Evolutionary conservation across 2,113 vertebrate species (phyloP), one percentile per base, ranked within the genome.

Genomic region (Dissostichus mawsoni): DNA sequence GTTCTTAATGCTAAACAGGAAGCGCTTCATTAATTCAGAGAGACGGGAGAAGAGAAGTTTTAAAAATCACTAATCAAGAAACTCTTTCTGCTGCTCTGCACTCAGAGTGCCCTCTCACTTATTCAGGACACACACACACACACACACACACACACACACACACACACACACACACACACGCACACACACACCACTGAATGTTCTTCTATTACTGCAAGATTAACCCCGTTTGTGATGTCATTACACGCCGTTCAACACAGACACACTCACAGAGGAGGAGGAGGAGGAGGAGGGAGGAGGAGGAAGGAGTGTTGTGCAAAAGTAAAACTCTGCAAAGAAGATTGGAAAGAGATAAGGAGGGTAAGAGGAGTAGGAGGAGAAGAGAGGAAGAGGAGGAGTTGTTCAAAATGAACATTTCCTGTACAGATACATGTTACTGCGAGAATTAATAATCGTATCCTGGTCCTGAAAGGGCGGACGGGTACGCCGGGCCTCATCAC

Each of bases 381-480:
- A 33, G 2, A 20, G 20, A 20, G 1, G 20, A 33, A 33, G 33
- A 33, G 33, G 36, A 41, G 36, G 36, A 41, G 36, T 1, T 5
- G 36, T 41, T 41, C 8, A 8, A 41, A 41, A 41, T 41, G 8
- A 3, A 41, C 6, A 41, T 5, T 41, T 41, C 36, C 36, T 41
- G 36, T 41, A 29, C 25, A 3, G 25, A 29, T 29, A 29, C 25
- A 29, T 29, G 25, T 29, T 29, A 3, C 25, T 29, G 25, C 25
- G 0, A 29, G 25, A 29, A 29, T 29, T 29, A 29, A 3, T 29
- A 29, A 29, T 3, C 3, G 25, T 23, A 23, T 23, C n/a, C 1
- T 72, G 74, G 79, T 78, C 61, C 76, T 63, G 76, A 74, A 77
- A 51, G 62, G 58, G 47, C 71, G 81, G 68, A 87, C 57, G 71